Conservation (phyloP, 1,140 invertebrate species). For the Halictus rubicundus region DNA sequence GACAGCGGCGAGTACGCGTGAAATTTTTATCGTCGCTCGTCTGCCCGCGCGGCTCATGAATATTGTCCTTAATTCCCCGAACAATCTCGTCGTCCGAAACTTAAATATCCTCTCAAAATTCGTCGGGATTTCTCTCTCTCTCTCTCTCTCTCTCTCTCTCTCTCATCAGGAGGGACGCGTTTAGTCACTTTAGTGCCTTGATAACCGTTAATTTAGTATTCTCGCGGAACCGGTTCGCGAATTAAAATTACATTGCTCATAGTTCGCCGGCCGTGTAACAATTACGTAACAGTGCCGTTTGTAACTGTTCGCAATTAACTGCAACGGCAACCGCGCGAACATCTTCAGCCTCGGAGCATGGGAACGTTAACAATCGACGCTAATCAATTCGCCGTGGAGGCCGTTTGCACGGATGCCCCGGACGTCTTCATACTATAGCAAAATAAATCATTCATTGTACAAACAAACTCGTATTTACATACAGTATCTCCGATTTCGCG, state of each 20-base stretch:
- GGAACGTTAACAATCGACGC: not conserved
- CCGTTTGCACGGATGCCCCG: not conserved
- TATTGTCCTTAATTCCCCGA: not conserved
- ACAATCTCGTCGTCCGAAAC: not conserved
- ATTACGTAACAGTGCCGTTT: conserved; percentile 12
- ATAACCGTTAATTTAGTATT: conserved; percentile 5
- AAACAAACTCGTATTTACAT: no score
- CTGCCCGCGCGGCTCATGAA: not conserved
- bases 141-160: no score
- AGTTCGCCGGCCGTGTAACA: not conserved
- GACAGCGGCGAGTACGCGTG: not conserved
- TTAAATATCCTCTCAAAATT: conserved; percentile 24
- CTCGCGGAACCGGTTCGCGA: conserved; percentile 2
- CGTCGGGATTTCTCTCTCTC: conserved; percentile 1
- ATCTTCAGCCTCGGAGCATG: conserved; percentile 1
- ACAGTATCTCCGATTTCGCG: no score
- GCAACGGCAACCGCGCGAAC: not conserved
- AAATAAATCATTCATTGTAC: no score
- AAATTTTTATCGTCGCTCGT: not conserved
- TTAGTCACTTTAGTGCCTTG: not conserved
- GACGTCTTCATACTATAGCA: no score
- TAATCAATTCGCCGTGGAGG: conserved; percentile 16
- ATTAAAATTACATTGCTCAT: conserved; percentile 31
- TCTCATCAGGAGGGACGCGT: not conserved
- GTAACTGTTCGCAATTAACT: conserved; percentile 3